These are phyloP conservation scores for Pachycephus smyrnensis DNA, from an alignment of 2,888 invertebrate genomes.

Conservation along the genomic window DNA sequence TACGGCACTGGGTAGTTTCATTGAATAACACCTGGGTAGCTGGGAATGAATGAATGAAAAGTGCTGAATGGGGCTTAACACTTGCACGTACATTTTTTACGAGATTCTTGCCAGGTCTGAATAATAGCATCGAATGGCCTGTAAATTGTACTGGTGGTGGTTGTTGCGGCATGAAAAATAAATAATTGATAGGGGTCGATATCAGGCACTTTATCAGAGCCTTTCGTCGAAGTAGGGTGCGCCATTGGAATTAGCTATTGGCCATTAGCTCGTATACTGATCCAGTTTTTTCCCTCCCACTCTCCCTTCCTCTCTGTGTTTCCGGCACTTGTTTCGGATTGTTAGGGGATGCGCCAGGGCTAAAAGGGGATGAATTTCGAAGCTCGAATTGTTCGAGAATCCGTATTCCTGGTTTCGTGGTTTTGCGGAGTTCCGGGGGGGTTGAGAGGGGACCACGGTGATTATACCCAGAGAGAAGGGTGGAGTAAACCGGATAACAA, in stretches of 20 bases:
- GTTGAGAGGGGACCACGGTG: not conserved
- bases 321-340: not conserved
- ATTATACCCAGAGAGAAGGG: not conserved
- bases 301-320: not conserved
- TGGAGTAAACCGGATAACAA: slow-evolving; percentile 4
- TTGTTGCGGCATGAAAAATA: not conserved
- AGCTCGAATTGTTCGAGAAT: not conserved
- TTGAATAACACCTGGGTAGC: not conserved
- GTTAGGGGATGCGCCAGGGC: not conserved
- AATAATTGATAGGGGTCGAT: not conserved
- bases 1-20: not conserved
- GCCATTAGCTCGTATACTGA: not conserved
- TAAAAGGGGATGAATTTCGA: not conserved
- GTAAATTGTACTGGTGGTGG: not conserved
- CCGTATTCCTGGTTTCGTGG: not conserved
- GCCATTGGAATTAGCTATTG: not conserved
- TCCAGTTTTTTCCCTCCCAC: not conserved
- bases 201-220: not conserved
- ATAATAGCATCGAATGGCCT: not conserved
- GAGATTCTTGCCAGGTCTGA: not conserved
- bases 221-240: not conserved
- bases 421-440: not conserved
- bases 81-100: not conserved
- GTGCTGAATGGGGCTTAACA: not conserved
- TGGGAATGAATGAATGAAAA: not conserved